Evolutionary conservation across 1,140 invertebrate species (phyloP), one percentile per base, ranked within the genome.

Genomic region (Aphidius gifuensis): DNA sequence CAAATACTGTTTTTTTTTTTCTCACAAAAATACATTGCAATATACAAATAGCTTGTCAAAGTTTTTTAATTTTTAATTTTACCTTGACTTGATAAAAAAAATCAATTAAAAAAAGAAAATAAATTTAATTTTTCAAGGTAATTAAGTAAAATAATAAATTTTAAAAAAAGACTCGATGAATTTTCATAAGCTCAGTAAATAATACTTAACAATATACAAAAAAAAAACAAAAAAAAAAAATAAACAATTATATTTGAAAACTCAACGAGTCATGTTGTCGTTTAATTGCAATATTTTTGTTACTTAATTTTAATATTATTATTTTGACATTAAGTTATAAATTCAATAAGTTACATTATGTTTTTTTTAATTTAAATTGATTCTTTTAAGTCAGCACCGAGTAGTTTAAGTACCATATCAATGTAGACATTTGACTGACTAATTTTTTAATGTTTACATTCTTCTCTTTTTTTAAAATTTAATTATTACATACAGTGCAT

Each of bases 381-480:
- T 8, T 8, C 4, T 44, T 7, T 55, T 43, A 55, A 42, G 53
- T 60, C 44, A 51, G 42, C 50, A 16, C 16, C 60, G 16, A 46
- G 55, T 54, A 58, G 69, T 16, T 16, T 72, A 72, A 72, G 67
- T 70, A 72, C 67, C 66, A 69, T 32, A 32, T 70, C 64, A 63
- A 72, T 32, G 23, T 64, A 71, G 58, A 69, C 65, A 70, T 66
- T 64, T 68, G 64, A 70, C 68, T 70, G 69, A 68, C 65, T 32
- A 32, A 32, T 32, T 69, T 68, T 69, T 70, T 66, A 62, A 72
- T 72, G 70, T 70, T 55, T 58, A 71, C 69, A 67, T 66, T 54
- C 43, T 58, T 3, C 38, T 55, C 4, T 32, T 32, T 32, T 32
- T 66, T 64, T 74, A 70, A 74, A 64, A 75, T 74, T 74, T 74